phyloP scores from a whole-genome alignment of 1,140 invertebrate genomes.

The Drosophila leontia region DNA sequence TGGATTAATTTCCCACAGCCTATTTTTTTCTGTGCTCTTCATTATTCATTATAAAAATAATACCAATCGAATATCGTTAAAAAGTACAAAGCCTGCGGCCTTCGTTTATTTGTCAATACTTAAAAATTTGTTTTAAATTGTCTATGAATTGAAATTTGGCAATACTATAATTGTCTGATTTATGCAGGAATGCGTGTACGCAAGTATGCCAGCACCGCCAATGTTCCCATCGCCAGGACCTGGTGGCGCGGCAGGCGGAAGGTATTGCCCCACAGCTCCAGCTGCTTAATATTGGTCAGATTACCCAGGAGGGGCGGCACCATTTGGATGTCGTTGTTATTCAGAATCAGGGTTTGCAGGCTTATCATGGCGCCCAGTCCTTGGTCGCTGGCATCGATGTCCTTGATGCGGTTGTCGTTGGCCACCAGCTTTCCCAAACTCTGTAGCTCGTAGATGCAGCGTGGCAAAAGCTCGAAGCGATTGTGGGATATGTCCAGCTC shows the following conservation, averaged over 20 bases:
- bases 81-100: background rate
- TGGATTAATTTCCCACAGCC: background rate
- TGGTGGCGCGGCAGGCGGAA: slow-evolving; percentile 94
- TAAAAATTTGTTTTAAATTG: background rate
- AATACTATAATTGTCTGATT: background rate
- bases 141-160: too few relatives aligned
- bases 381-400: slow-evolving; percentile 88
- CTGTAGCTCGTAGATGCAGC: slow-evolving; percentile 51
- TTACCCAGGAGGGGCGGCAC: slow-evolving; percentile 93
- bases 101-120: background rate
- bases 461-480: slow-evolving; percentile 42
- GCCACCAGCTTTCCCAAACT: slow-evolving; percentile 32
- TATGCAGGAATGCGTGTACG: slow-evolving; percentile 90
- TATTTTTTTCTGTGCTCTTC: background rate
- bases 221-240: slow-evolving; percentile 92
- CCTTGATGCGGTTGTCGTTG: slow-evolving; percentile 89
- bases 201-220: slow-evolving; percentile 91
- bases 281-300: slow-evolving; percentile 88
- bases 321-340: slow-evolving; percentile 91
- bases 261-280: slow-evolving; percentile 92
- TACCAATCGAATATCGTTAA: background rate
- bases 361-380: slow-evolving; percentile 88
- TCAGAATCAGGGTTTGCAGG: slow-evolving; percentile 90
- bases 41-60: background rate
- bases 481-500: slow-evolving; percentile 62